Evolutionary conservation across 2,113 vertebrate species (phyloP).

Genomic region (Chamaetylas fuelleborni): DNA sequence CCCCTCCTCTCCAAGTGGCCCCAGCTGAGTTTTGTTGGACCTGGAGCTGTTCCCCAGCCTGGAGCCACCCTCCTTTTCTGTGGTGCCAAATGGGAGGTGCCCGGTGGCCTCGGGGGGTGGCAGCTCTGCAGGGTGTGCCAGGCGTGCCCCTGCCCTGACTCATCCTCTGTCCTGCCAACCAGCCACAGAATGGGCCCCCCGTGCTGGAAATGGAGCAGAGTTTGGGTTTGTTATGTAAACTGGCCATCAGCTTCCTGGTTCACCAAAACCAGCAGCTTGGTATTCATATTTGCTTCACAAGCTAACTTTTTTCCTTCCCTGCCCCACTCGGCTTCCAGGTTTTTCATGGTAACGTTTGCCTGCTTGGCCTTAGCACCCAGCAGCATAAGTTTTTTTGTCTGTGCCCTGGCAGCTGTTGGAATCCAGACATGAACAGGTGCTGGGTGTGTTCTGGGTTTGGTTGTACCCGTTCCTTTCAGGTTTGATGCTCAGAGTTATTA

Average conservation of each 20-base stretch:
- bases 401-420: neutral
- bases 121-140: neutral
- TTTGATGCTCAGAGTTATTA: neutral
- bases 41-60: neutral
- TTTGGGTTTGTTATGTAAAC: neutral
- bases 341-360: neutral
- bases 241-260: neutral
- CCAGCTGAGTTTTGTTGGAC: accelerated
- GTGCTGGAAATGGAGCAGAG: neutral
- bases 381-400: neutral
- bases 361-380: neutral
- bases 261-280: neutral
- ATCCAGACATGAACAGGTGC: neutral
- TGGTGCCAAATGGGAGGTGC: neutral
- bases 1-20: neutral
- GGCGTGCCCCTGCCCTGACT: neutral
- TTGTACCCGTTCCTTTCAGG: neutral
- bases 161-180: neutral
- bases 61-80: accelerated
- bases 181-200: accelerated
- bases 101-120: accelerated
- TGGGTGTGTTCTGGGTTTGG: neutral
- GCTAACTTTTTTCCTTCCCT: neutral
- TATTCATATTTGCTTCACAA: neutral
- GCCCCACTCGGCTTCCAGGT: accelerated